Evolutionary conservation across 2,797 vertebrate genomes (phyloP).

Genomic region (Hydrophis major): DNA sequence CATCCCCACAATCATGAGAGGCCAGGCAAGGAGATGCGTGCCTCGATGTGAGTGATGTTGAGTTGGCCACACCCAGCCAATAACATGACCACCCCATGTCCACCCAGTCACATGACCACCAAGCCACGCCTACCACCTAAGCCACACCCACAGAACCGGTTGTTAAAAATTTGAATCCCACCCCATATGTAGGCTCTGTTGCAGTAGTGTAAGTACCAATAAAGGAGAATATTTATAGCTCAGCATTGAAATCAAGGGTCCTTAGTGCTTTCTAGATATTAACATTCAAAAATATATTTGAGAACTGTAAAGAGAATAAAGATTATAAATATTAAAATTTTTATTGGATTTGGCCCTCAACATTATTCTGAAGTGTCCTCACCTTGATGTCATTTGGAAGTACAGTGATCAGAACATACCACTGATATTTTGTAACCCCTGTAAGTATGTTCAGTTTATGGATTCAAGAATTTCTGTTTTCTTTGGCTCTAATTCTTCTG

Average conservation of each 20-base stretch:
- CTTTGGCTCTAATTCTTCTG: slow-evolving; percentile 62
- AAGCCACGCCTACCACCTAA: too few relatives aligned
- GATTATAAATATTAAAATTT: slow-evolving; percentile 12
- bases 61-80: too few relatives aligned
- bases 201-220: background rate
- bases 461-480: slow-evolving; percentile 55
- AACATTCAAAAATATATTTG: background rate
- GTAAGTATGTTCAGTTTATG: slow-evolving; percentile 68
- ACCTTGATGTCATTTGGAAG: slow-evolving; percentile 50
- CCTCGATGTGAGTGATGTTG: too few relatives aligned
- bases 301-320: slow-evolving; percentile 3
- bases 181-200: background rate
- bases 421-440: slow-evolving; percentile 60
- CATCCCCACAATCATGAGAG: too few relatives aligned
- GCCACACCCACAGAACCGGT: too few relatives aligned
- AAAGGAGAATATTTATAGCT: background rate
- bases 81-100: too few relatives aligned
- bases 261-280: background rate
- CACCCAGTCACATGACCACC: too few relatives aligned
- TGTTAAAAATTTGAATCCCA: too few relatives aligned
- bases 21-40: too few relatives aligned
- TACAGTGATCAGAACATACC: slow-evolving; percentile 37
- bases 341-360: background rate
- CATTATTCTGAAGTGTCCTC: slow-evolving; percentile 40
- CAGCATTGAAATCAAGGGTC: background rate